These are phyloP conservation scores for Tetraodon nigroviridis DNA, from an alignment of 2,113 vertebrate genomes.

Conservation along the genomic window DNA sequence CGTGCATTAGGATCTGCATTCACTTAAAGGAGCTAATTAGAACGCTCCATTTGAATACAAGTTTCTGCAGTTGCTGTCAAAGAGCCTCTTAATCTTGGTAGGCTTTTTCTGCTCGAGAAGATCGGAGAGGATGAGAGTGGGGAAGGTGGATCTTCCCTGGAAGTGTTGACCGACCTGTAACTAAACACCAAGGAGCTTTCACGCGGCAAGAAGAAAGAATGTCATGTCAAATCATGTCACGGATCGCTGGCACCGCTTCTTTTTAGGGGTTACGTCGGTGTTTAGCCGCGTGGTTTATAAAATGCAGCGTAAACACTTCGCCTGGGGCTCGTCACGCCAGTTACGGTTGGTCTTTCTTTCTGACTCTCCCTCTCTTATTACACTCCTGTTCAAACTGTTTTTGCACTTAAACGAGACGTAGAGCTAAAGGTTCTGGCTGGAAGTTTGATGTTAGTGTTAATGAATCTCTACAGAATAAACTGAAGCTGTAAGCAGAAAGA, in stretches of 20 bases:
- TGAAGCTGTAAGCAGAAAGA: background rate
- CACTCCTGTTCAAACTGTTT: too few species aligned
- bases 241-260: conserved; percentile 32
- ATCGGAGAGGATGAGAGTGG: conserved; percentile 4
- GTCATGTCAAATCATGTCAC: conserved; percentile 32
- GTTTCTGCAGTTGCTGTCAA: conserved; percentile 55
- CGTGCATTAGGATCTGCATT: conserved; percentile 47
- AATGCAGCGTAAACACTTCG: too few species aligned
- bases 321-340: too few species aligned
- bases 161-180: conserved; percentile 23
- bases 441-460: too few species aligned
- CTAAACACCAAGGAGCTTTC: conserved; percentile 30
- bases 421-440: too few species aligned
- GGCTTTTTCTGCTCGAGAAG: conserved; percentile 21
- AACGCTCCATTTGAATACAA: conserved; percentile 44
- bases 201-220: conserved; percentile 29
- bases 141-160: conserved; percentile 17
- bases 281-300: too few species aligned
- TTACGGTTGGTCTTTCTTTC: too few species aligned
- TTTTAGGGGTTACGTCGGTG: background rate
- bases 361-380: too few species aligned
- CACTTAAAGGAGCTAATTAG: conserved; percentile 65
- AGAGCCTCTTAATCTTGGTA: conserved; percentile 36
- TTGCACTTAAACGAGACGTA: too few species aligned
- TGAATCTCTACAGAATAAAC: conserved; percentile 1